Base-by-base conservation (phyloP, 2,113 vertebrate genomes). In the Dromaius novaehollandiae region DNA sequence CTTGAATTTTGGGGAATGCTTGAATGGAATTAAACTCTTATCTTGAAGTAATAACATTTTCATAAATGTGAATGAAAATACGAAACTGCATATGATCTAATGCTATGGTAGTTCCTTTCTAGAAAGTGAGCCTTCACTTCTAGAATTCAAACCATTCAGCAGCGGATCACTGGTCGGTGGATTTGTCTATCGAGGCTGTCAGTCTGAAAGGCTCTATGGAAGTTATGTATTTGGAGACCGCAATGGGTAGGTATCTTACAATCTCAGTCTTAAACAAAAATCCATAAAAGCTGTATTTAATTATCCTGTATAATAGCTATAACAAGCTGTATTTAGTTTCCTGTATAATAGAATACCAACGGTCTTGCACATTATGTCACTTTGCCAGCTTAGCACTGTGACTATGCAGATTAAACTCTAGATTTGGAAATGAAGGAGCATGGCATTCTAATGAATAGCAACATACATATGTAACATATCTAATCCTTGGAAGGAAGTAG, bases 111-210 rank as follows among this genome's bases (percentile, higher is more conserved):
- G 77, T 98, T 98, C 91, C 55, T 98, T 98, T 97, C 42, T 92
- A 99, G 99, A 99, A 98, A 99, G 99, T 61, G 99, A 99, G 96
- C 98, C 99, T 30, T 99, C 99, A 7, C 98, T 99, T 95, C 98
- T 99, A 96, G 99, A 99, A 98, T 98, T 99, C 97, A 99, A 99
- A 93, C 99, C 99, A 38, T 99, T 98, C 85, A 99, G 98, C 95
- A 99, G 98, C 32, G 99, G 98, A 24, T 98, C 98, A 53, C 98
- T 99, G 88, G 98, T 99, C 42, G 99, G 99, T 38, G 99, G 99
- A 68, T 99, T 99, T 97, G 98, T 99, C 97, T 99, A 99, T 94
- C 98, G 99, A 93, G 99, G 99, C 82, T 99, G 99, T 96, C 99
- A 99, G 90, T 99, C 99, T 4, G 98, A 99, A 97, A 98, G 99